Conservation (phyloP, 2,113 vertebrate genomes). For the Oreochromis niloticus region DNA sequence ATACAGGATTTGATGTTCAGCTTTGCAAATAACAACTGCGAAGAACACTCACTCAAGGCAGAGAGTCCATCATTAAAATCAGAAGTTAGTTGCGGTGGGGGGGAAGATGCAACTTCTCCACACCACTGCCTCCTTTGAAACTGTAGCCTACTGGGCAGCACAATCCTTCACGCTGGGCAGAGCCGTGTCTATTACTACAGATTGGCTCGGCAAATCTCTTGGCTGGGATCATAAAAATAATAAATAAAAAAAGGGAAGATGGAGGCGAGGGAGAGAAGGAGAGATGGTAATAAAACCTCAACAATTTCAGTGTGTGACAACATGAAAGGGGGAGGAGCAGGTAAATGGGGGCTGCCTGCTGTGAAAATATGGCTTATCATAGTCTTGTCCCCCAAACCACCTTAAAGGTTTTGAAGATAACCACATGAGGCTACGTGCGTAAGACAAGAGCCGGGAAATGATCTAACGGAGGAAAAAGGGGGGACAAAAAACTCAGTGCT, state of each 20-base stretch:
- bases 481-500: conserved; percentile 16
- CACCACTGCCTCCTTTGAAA: conserved; percentile 36
- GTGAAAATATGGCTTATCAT: conserved; percentile 33
- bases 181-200: conserved; percentile 36
- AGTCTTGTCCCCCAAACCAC: not conserved
- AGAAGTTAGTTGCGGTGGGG: not conserved
- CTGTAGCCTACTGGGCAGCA: conserved; percentile 20
- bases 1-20: conserved; percentile 1
- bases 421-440: not conserved
- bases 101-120: conserved; percentile 25
- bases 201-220: conserved; percentile 35
- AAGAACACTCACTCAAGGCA: not conserved
- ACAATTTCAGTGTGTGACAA: conserved; percentile 37
- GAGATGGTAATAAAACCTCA: conserved; percentile 30
- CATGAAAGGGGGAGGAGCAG: conserved; percentile 17
- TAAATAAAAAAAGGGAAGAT: not conserved
- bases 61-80: conserved; percentile 53
- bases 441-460: not conserved
- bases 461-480: conserved; percentile 17
- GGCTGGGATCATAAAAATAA: conserved; percentile 13
- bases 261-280: not conserved
- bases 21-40: conserved; percentile 14
- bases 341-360: conserved; percentile 16
- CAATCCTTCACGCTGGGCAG: conserved; percentile 30
- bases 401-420: conserved; percentile 28